These are phyloP conservation scores for Operophtera brumata DNA, from an alignment of 2,888 invertebrate genomes.

Conservation along the genomic window DNA sequence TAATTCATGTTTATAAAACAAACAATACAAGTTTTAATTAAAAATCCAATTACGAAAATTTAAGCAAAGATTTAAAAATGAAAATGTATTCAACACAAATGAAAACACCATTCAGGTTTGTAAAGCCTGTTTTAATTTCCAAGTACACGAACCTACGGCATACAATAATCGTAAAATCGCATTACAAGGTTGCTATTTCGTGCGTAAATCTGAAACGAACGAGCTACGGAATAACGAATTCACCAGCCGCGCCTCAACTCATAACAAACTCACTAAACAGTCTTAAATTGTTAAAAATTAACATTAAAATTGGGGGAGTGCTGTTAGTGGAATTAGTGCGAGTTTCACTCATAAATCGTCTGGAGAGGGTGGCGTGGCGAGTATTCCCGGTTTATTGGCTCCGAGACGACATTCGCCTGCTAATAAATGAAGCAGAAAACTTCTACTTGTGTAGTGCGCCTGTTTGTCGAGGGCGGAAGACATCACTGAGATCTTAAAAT, in stretches of 20 bases:
- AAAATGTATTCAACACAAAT: slow-evolving; percentile 17
- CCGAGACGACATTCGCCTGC: slow-evolving; percentile 66
- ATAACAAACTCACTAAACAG: slow-evolving; percentile 69
- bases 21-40: slow-evolving; percentile 18
- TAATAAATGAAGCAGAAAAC: slow-evolving; percentile 80
- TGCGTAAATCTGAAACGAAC: slow-evolving; percentile 57
- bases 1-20: slow-evolving; percentile 28
- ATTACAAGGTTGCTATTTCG: slow-evolving; percentile 47
- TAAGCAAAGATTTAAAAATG: slow-evolving; percentile 9
- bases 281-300: slow-evolving; percentile 78
- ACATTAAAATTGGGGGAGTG: slow-evolving; percentile 76
- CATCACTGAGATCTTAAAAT: slow-evolving; percentile 44
- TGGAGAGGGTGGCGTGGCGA: slow-evolving; percentile 71
- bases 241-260: slow-evolving; percentile 57
- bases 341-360: slow-evolving; percentile 76
- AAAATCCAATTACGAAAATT: slow-evolving; percentile 9
- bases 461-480: slow-evolving; percentile 66
- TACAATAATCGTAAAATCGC: slow-evolving; percentile 52
- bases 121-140: slow-evolving; percentile 39
- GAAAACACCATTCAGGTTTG: slow-evolving; percentile 19
- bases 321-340: slow-evolving; percentile 77
- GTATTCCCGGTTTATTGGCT: slow-evolving; percentile 69
- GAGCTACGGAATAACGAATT: slow-evolving; percentile 51
- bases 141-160: slow-evolving; percentile 41
- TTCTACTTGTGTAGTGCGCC: slow-evolving; percentile 66